phyloP scores from a whole-genome alignment of 1,140 invertebrate species.

The Sinella curviseta region DNA sequence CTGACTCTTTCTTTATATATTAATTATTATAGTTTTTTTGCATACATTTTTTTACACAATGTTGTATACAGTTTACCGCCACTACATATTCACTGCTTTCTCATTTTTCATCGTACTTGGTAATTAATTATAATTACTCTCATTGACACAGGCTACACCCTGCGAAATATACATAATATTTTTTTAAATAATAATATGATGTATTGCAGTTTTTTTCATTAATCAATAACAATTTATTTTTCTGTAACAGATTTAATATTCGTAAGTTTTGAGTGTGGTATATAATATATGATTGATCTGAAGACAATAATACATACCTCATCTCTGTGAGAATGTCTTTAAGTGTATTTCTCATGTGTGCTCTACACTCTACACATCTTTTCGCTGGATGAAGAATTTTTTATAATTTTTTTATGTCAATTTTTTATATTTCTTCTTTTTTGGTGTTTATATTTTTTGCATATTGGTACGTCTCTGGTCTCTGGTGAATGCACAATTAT shows the following conservation, averaged over 20 bases:
- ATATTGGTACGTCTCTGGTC: no score
- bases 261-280: background rate
- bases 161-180: background rate
- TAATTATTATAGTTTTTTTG: background rate
- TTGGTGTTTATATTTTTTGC: no score
- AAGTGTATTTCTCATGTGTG: no score
- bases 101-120: background rate
- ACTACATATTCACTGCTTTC: conserved; percentile 18
- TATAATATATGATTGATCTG: no score
- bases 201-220: background rate
- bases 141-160: conserved; percentile 16
- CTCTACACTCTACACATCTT: no score
- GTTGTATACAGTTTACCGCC: conserved; percentile 16
- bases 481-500: no score
- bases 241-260: background rate
- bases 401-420: no score
- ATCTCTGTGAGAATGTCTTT: no score
- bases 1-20: background rate
- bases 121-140: background rate
- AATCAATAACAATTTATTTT: conserved; percentile 2
- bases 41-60: background rate
- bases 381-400: no score
- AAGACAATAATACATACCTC: no score
- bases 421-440: no score
- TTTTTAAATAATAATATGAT: background rate